Evolutionary conservation across 2,113 vertebrate genomes (phyloP), one percentile per base, ranked within the genome.

Genomic region (Daboia siamensis): DNA sequence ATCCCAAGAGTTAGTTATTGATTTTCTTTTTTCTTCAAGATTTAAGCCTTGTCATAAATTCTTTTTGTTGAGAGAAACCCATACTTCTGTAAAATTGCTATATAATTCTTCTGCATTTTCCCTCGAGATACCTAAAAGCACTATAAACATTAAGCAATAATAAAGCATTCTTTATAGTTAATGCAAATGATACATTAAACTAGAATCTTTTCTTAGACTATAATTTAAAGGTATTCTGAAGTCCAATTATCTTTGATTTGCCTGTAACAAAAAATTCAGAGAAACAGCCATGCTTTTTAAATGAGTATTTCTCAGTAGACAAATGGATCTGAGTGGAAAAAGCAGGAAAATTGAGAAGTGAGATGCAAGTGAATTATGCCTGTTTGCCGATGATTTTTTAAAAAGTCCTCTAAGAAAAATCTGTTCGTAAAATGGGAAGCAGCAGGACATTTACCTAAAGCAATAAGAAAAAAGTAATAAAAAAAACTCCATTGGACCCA

Each of bases 201-300:
- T 95, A 97, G 96, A 95, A 95, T 93, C 91, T 96, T 96, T 93
- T 96, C 94, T 91, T 95, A 96, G 92, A 97, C 93, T 97, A 95
- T 96, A 97, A 96, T 97, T 97, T 96, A 96, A 97, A 97, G 94
- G 92, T 95, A 97, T 95, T 97, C 94, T 95, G 90, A 96, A 97
- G 95, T 96, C 95, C 95, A 97, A 97, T 97, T 97, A 97, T 97
- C 95, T 96, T 97, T 97, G 95, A 97, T 97, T 96, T 97, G 96
- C 95, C 95, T 96, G 93, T 97, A 96, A 96, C 29, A 97, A 96
- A 44, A 21, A 80, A 95, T 95, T 95, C 93, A 95, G 94, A 97
- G 94, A 97, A 96, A 95, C 94, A 97, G 88, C 94, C 96, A 95
- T 95, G 94, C 95, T 93, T 96, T 91, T 95, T 96, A 91, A 87